phyloP scores from a whole-genome alignment of 2,888 invertebrate species.

The Loripinus fragilis region DNA sequence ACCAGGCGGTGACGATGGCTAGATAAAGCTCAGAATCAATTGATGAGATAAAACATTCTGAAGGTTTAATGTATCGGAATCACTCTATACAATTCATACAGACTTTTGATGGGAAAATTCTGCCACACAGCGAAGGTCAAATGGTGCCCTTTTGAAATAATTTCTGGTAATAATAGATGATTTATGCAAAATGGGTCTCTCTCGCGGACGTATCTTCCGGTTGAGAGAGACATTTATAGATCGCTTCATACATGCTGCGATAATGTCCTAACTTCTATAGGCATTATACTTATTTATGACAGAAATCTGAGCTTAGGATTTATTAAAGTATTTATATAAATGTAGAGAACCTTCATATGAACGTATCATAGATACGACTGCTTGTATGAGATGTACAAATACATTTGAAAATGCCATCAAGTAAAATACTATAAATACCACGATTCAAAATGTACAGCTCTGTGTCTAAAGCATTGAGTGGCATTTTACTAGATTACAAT shows the following conservation, averaged over 20 bases:
- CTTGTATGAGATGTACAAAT: too few species aligned
- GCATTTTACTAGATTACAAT: too few species aligned
- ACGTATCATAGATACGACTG: too few species aligned
- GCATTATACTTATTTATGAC: background rate
- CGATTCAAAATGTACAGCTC: too few species aligned
- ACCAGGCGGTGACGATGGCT: background rate
- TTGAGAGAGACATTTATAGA: conserved; percentile 4
- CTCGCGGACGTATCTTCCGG: conserved; percentile 8
- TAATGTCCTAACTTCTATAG: conserved; percentile 8
- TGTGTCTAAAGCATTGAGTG: too few species aligned
- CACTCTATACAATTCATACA: conserved; percentile 9
- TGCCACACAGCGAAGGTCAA: conserved; percentile 9
- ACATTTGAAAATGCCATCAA: too few species aligned
- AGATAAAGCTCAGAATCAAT: conserved; percentile 1
- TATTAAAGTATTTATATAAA: too few species aligned
- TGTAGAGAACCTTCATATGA: too few species aligned
- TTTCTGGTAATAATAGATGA: conserved; percentile 38
- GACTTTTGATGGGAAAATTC: conserved; percentile 18
- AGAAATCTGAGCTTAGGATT: background rate
- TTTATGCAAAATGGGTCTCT: conserved; percentile 19
- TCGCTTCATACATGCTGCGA: conserved; percentile 1
- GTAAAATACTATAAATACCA: too few species aligned
- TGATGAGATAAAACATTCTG: conserved; percentile 7
- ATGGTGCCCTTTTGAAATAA: conserved; percentile 30
- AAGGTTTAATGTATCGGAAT: conserved; percentile 20